Base-by-base conservation (phyloP, 2,888 invertebrate species). In the Dromius quadrimaculatus region DNA sequence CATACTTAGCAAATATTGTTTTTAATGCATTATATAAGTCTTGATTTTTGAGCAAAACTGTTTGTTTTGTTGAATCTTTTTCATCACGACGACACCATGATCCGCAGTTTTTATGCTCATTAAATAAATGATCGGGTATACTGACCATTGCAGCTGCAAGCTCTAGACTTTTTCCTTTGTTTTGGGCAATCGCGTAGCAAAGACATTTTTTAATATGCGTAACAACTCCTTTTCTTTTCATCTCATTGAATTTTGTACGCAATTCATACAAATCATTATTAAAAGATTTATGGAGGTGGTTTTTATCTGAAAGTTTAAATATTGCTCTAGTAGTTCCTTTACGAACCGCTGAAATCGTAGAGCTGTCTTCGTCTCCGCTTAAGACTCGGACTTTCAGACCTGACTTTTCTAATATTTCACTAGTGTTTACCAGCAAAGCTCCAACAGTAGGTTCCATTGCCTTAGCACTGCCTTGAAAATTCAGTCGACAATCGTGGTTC, bases 121-220 rank as follows among this genome's bases (percentile, higher is more conserved):
- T n/a, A 61, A 68, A 74, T 28, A 72, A 54, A 64, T 75, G 73
- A 72, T 71, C 57, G 9, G 74, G 73, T 9, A 75, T 74, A 62
- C 57, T 71, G 45, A 61, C 22, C 32, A 76, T 50, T 41, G 72
- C 69, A 34, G 19, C 59, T 45, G 71, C 50, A 45, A 75, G 54
- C 41, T 70, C 41, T 23, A 41, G 9, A 32, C 45, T 54, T 15
- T 71, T 38, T 1, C 71, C 73, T 57, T 73, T 50, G 41, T 76
- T n/a, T n/a, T n/a, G n/a, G n/a, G n/a, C n/a, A n/a, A 74, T 68
- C 32, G 75, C 74, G 63, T 72, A 76, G 15, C 61, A 20, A 45
- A 76, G 74, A 71, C 75, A 75, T 72, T 74, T 74, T 47, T 73
- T 72, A 20, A 75, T 19, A 65, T 76, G 72, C n/a, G 57, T 57